Conservation (phyloP, 2,888 invertebrate species). For the Eurytoma californica region DNA sequence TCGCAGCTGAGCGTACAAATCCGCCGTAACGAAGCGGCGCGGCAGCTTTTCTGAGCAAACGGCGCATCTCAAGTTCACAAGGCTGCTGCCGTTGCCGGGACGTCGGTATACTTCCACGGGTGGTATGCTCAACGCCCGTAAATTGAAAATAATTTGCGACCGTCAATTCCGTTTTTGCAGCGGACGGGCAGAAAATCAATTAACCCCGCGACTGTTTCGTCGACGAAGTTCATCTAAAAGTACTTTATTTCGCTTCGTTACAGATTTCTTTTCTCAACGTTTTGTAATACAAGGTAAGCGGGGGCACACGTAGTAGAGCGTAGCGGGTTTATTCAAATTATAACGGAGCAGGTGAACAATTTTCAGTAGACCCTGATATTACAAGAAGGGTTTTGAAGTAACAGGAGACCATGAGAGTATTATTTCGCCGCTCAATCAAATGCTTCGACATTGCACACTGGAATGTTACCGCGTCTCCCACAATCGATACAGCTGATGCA, state of each 20-base stretch:
- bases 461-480: no score
- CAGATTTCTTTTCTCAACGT: not conserved
- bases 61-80: conserved; percentile 39
- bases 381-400: no score
- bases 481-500: no score
- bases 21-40: conserved; percentile 31
- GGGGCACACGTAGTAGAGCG: not conserved
- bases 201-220: not conserved
- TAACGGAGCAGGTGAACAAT: no score
- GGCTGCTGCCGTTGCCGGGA: conserved; percentile 4
- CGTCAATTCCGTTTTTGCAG: conserved; percentile 8
- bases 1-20: conserved; percentile 30
- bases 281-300: not conserved
- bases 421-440: no score
- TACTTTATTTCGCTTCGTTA: not conserved
- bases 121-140: not conserved
- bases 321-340: not conserved
- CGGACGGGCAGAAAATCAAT: conserved; percentile 14
- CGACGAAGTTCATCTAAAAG: not conserved
- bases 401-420: no score
- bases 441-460: no score
- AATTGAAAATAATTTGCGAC: conserved; percentile 22
- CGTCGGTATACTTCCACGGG: conserved; percentile 24
- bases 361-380: no score
- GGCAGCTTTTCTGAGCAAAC: conserved; percentile 15